Conservation (phyloP, 2,113 vertebrate genomes). For the Theristicus caerulescens region DNA sequence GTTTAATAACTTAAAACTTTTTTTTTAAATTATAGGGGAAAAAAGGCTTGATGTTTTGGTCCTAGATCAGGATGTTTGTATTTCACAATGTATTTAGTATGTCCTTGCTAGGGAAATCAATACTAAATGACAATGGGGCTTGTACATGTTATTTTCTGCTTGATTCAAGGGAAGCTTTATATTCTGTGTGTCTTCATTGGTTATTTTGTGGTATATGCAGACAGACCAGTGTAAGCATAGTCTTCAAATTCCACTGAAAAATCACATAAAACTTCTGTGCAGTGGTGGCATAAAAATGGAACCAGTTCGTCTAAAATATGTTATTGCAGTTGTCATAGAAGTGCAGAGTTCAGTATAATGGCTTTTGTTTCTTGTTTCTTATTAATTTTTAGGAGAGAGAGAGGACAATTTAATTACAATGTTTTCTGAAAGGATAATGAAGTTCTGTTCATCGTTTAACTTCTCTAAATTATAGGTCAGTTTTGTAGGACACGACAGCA, state of each 20-base stretch:
- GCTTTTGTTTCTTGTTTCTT: neutral
- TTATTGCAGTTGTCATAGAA: neutral
- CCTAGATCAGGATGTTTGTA: neutral
- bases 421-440: neutral
- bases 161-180: neutral
- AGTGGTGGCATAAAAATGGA: neutral
- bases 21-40: neutral
- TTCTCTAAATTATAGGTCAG: neutral
- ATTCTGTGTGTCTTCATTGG: neutral
- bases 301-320: neutral
- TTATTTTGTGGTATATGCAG: neutral
- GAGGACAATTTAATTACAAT: neutral
- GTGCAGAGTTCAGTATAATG: neutral
- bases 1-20: neutral
- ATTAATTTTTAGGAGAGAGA: neutral
- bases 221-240: neutral
- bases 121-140: neutral
- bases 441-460: neutral
- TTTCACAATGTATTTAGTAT: neutral
- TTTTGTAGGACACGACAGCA: neutral
- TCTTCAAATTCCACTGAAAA: neutral
- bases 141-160: neutral
- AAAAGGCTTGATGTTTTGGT: neutral
- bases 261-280: neutral
- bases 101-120: neutral